phyloP scores from a whole-genome alignment of 1,140 invertebrate species.

The Penaeus chinensis region DNA sequence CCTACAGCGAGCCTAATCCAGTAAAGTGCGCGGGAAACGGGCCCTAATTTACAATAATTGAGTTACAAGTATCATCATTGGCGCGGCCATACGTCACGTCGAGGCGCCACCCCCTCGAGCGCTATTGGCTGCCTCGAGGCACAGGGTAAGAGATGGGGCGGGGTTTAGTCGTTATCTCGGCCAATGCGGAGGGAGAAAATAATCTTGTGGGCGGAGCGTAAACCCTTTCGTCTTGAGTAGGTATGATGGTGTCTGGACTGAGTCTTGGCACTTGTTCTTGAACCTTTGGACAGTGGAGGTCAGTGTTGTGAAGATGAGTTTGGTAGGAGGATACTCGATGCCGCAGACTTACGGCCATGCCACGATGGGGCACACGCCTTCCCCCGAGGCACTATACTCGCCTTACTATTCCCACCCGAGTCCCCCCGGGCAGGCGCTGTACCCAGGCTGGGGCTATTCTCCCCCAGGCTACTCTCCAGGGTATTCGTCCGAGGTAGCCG shows the following conservation, averaged over 20 bases:
- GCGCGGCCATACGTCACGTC: conserved; percentile 46
- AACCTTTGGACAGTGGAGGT: conserved; percentile 41
- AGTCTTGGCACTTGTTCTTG: conserved; percentile 22
- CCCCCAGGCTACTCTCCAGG: conserved; percentile 46
- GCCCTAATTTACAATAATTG: conserved; percentile 55
- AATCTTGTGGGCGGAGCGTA: background rate
- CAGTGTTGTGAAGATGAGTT: conserved; percentile 51
- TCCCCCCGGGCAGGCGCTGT: conserved; percentile 42
- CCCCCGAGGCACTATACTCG: conserved; percentile 45
- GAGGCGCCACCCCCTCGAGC: background rate
- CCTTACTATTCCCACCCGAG: conserved; percentile 50
- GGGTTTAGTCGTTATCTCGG: background rate
- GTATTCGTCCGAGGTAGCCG: conserved; percentile 36
- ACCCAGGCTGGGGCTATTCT: conserved; percentile 52
- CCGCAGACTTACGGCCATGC: conserved; percentile 56
- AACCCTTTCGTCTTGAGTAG: conserved; percentile 7
- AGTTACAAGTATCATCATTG: conserved; percentile 55
- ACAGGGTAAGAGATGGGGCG: background rate
- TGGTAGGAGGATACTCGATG: conserved; percentile 54
- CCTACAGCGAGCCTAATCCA: conserved; percentile 31
- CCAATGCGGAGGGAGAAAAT: background rate
- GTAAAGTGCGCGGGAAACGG: conserved; percentile 54
- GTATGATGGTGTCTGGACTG: conserved; percentile 32
- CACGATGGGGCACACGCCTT: conserved; percentile 45
- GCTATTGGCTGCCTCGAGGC: conserved; percentile 17